Percentiles rank a stretch among this genome's conserved stretches.
phyloP scores from a whole-genome alignment of 2,888 invertebrate genomes.

The Anaspis maculata region DNA sequence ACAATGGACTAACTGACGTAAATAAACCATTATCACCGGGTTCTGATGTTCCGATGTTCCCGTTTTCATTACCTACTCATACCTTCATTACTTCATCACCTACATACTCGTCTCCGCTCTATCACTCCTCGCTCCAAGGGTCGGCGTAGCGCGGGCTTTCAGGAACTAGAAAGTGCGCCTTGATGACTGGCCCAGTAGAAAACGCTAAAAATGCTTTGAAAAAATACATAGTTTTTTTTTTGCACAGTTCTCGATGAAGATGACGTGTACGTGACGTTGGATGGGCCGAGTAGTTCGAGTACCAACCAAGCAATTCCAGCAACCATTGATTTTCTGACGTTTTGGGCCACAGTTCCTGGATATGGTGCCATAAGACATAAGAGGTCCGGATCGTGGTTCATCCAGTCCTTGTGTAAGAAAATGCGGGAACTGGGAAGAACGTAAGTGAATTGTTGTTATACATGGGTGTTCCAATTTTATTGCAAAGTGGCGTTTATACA shows the following conservation, averaged over 20 bases:
- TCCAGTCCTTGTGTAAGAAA: conserved; percentile 32
- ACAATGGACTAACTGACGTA: too few relatives aligned
- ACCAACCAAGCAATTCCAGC: conserved; percentile 13
- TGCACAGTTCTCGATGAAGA: conserved; percentile 21
- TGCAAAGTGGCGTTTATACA: not conserved
- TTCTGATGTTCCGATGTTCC: too few relatives aligned
- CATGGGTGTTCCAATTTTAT: conserved; percentile 2
- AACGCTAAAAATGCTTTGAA: too few relatives aligned
- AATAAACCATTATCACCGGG: too few relatives aligned
- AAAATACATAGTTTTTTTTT: too few relatives aligned
- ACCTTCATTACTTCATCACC: too few relatives aligned
- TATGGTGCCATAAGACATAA: conserved; percentile 34
- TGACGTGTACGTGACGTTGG: conserved; percentile 17
- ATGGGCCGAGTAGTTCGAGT: conserved; percentile 15
- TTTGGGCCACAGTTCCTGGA: conserved; percentile 36
- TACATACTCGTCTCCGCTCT: too few relatives aligned
- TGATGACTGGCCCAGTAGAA: too few relatives aligned
- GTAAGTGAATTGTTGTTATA: conserved; percentile 17
- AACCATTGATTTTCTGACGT: conserved; percentile 30
- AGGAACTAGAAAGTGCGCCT: too few relatives aligned
- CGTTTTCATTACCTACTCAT: too few relatives aligned
- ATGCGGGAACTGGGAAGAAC: conserved; percentile 21
- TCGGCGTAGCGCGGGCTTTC: too few relatives aligned
- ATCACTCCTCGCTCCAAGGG: too few relatives aligned
- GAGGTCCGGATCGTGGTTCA: conserved; percentile 35